Conservation (phyloP, 2,888 invertebrate genomes). For the Selenia dentaria region DNA sequence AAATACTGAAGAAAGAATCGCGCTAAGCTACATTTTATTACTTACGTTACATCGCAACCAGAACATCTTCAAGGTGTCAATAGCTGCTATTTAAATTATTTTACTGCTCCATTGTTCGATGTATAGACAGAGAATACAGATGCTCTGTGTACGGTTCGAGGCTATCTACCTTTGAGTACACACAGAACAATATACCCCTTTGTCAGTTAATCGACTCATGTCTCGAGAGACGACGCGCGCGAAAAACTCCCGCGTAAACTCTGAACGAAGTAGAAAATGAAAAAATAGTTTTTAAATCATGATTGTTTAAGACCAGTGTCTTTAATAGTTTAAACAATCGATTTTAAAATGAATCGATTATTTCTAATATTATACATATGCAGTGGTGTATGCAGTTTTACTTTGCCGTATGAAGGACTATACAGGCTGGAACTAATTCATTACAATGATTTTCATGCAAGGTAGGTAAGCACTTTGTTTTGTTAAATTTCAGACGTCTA, state of each 20-base stretch:
- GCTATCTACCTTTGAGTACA: too few species aligned
- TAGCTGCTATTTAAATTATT: too few species aligned
- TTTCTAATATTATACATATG: slow-evolving; percentile 5
- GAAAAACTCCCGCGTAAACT: slow-evolving; percentile 1
- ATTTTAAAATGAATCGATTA: slow-evolving; percentile 8
- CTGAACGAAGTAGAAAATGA: too few species aligned
- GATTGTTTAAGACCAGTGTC: not conserved
- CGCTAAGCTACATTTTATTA: too few species aligned
- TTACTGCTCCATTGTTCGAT: too few species aligned
- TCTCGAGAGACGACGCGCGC: not conserved
- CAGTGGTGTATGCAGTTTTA: slow-evolving; percentile 20
- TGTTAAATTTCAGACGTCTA: too few species aligned
- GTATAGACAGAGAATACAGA: too few species aligned
- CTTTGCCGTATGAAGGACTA: slow-evolving; percentile 29
- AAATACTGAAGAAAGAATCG: too few species aligned
- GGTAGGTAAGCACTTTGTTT: slow-evolving; percentile 58
- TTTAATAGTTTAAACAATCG: not conserved
- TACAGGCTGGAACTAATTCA: slow-evolving; percentile 75
- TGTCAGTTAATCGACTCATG: not conserved
- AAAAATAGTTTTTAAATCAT: not conserved
- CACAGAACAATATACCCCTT: too few species aligned
- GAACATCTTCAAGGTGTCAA: too few species aligned
- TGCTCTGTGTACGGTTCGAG: too few species aligned
- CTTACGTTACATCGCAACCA: too few species aligned
- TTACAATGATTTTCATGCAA: slow-evolving; percentile 82